A percentile compares a stretch with the other conserved stretches of the same genome.
phyloP scores from a whole-genome alignment of 2,888 invertebrate genomes.

The Microplitis manilae region DNA sequence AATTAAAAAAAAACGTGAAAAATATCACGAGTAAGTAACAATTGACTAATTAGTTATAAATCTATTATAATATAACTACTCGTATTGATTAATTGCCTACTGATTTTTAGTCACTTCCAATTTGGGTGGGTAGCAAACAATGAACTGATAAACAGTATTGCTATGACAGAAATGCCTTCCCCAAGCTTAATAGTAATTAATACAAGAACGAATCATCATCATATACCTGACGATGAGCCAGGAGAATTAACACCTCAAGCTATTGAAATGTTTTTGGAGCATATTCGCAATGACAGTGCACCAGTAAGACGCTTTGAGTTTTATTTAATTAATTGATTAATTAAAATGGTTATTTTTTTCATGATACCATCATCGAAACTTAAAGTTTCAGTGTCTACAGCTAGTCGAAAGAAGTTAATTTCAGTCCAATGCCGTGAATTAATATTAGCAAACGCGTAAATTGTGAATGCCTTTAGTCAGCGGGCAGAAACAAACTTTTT shows the following conservation, averaged over 20 bases:
- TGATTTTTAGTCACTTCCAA: slow-evolving; percentile 79
- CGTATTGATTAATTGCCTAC: slow-evolving; percentile 20
- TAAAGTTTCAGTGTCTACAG: too few relatives aligned
- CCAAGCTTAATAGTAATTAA: slow-evolving; percentile 93
- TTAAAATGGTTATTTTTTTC: too few relatives aligned
- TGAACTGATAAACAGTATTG: slow-evolving; percentile 93
- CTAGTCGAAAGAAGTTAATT: too few relatives aligned
- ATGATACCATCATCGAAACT: too few relatives aligned
- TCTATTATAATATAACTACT: background rate
- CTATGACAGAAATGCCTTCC: slow-evolving; percentile 86
- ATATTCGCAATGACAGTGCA: slow-evolving; percentile 84
- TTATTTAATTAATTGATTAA: slow-evolving; percentile 48
- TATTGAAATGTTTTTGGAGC: slow-evolving; percentile 82
- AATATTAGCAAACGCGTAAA: too few relatives aligned
- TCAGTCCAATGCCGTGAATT: too few relatives aligned
- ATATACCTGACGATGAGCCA: slow-evolving; percentile 89
- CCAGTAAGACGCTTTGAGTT: slow-evolving; percentile 74
- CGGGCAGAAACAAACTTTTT: too few relatives aligned
- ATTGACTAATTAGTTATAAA: background rate
- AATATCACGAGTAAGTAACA: slow-evolving; percentile 79
- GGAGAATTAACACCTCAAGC: slow-evolving; percentile 85
- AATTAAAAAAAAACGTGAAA: slow-evolving; percentile 81
- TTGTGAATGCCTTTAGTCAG: too few relatives aligned
- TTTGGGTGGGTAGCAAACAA: slow-evolving; percentile 96
- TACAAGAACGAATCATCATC: slow-evolving; percentile 92